A percentile compares a stretch with the other conserved stretches of the same genome.
Evolutionary conservation across 2,797 vertebrate species (phyloP).

Genomic region (Lacerta bilineata): DNA sequence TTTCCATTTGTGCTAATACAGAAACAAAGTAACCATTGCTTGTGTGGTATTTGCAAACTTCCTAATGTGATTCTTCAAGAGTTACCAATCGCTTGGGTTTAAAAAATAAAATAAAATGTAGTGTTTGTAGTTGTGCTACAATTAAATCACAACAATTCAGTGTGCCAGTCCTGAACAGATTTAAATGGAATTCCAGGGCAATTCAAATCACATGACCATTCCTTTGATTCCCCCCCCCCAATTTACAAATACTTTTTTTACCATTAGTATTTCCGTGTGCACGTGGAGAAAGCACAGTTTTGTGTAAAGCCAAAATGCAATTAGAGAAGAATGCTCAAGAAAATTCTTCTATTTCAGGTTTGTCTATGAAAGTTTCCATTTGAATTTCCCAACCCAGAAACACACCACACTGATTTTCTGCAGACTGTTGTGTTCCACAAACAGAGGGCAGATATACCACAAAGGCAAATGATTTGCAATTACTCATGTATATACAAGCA

Average conservation of each 20-base stretch:
- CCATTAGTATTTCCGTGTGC: too few relatives aligned
- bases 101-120: background rate
- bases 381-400: background rate
- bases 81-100: constrained; percentile 3
- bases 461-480: constrained; percentile 3
- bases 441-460: too few relatives aligned
- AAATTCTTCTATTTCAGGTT: background rate
- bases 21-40: constrained; percentile 23
- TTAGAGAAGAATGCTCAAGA: background rate
- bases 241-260: background rate
- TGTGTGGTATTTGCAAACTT: constrained; percentile 24
- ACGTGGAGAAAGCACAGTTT: background rate
- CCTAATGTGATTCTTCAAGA: constrained; percentile 15
- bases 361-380: background rate
- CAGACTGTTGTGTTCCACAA: background rate
- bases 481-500: background rate
- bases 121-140: background rate
- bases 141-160: background rate
- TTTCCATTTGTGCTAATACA: constrained; percentile 36
- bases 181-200: background rate
- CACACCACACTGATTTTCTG: background rate
- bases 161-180: background rate
- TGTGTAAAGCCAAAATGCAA: background rate
- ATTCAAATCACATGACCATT: background rate
- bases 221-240: background rate